These are phyloP conservation scores for Scaptodrosophila latifasciaeformis DNA, from an alignment of 2,888 invertebrate species.

Conservation along the genomic window DNA sequence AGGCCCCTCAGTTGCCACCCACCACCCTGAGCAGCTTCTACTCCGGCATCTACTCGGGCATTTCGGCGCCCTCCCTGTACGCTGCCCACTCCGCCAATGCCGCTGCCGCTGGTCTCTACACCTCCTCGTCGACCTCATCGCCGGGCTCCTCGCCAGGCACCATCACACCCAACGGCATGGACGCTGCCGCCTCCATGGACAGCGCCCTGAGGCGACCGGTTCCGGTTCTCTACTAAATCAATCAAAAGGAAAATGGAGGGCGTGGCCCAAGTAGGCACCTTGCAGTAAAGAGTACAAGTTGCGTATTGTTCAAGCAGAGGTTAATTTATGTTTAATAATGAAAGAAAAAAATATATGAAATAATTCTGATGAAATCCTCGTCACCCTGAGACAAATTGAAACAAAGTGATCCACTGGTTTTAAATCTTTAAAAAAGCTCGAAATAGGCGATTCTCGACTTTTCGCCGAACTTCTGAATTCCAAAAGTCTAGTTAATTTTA, in stretches of 20 bases:
- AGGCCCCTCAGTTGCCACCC: conserved; percentile 73
- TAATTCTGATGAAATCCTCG: too few species aligned
- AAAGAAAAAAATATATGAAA: too few species aligned
- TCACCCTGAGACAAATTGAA: too few species aligned
- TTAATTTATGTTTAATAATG: too few species aligned
- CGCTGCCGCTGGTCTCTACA: conserved; percentile 73
- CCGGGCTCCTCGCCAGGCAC: conserved; percentile 75
- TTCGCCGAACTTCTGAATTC: too few species aligned
- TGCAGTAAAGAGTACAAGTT: conserved; percentile 65
- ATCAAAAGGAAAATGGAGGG: background rate
- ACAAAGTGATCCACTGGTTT: conserved; percentile 67
- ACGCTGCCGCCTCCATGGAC: conserved; percentile 72
- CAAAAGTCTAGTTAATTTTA: conserved; percentile 57
- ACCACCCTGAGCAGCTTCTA: conserved; percentile 74
- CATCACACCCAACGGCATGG: conserved; percentile 72
- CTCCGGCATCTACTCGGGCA: conserved; percentile 75
- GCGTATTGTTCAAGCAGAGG: conserved; percentile 54
- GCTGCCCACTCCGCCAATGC: conserved; percentile 74
- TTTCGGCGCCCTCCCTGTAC: conserved; percentile 73
- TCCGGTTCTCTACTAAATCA: conserved; percentile 73
- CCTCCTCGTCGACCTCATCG: conserved; percentile 74
- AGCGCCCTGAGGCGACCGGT: conserved; percentile 74
- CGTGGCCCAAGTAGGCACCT: conserved; percentile 19
- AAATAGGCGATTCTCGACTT: too few species aligned
- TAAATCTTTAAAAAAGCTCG: conserved; percentile 61